phyloP scores from a whole-genome alignment of 2,113 vertebrate species.

The Aegithalos caudatus region DNA sequence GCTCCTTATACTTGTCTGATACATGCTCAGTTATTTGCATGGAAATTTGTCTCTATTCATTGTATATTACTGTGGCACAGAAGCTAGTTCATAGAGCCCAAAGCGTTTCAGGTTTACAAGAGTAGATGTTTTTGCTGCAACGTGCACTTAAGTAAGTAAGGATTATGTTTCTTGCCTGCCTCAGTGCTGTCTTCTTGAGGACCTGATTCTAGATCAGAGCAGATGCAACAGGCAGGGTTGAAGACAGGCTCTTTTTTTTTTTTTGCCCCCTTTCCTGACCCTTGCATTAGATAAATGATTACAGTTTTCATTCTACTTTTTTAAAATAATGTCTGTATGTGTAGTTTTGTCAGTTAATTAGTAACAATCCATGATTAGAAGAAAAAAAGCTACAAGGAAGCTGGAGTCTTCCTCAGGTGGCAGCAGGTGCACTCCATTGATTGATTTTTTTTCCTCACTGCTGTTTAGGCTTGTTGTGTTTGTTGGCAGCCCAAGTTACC shows the following conservation, averaged over 20 bases:
- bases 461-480: background rate
- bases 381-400: background rate
- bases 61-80: background rate
- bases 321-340: background rate
- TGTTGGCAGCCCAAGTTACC: background rate
- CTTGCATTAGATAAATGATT: background rate
- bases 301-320: background rate
- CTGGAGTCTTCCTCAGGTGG: background rate
- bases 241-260: background rate
- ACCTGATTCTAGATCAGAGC: background rate
- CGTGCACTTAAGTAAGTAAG: background rate
- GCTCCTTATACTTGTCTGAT: background rate
- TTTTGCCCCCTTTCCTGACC: background rate
- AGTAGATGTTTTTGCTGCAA: background rate
- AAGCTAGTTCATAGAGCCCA: background rate
- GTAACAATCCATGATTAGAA: background rate
- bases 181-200: background rate
- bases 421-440: background rate
- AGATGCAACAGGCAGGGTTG: accelerated
- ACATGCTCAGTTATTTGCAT: background rate
- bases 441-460: background rate
- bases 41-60: background rate
- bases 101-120: background rate
- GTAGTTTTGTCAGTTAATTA: background rate
- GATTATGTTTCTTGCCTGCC: background rate